These are phyloP conservation scores for Gadus chalcogrammus DNA, from an alignment of 2,113 vertebrate species.

Conservation along the genomic window DNA sequence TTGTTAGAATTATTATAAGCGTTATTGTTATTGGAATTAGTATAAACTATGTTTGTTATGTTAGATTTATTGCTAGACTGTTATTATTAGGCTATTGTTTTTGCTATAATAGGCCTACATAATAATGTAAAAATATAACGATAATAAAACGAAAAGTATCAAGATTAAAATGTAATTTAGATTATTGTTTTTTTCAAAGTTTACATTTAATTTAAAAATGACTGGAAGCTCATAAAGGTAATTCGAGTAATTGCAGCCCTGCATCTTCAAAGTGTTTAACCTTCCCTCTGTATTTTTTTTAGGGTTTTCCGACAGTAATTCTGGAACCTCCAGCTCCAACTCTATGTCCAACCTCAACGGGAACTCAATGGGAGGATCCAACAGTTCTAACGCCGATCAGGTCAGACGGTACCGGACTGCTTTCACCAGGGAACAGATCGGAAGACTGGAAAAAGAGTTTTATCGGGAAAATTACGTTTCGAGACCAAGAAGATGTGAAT, in stretches of 20 bases:
- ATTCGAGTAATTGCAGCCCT: background rate
- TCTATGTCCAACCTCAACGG: slow-evolving; percentile 80
- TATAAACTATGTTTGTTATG: background rate
- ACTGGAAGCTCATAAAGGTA: background rate
- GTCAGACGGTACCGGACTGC: slow-evolving; percentile 88
- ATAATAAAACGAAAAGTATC: background rate
- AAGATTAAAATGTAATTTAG: background rate
- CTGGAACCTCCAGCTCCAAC: slow-evolving; percentile 76
- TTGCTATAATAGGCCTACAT: background rate
- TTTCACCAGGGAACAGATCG: slow-evolving; percentile 89
- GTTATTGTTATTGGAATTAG: background rate
- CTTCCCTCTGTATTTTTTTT: slow-evolving; percentile 18
- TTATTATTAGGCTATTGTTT: background rate
- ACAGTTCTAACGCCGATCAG: slow-evolving; percentile 83
- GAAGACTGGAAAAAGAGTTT: slow-evolving; percentile 88
- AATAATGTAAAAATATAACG: background rate
- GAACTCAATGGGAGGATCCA: slow-evolving; percentile 78
- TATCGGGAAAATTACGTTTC: slow-evolving; percentile 92
- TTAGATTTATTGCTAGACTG: background rate
- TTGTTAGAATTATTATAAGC: slow-evolving; percentile 3
- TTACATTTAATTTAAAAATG: background rate
- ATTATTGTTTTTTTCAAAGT: background rate
- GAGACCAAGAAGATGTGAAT: slow-evolving; percentile 91
- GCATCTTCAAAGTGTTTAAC: background rate
- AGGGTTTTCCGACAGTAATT: slow-evolving; percentile 88